Evolutionary conservation across 2,113 vertebrate genomes (phyloP), one percentile per base, ranked within the genome.

Genomic region (Cairina moschata): DNA sequence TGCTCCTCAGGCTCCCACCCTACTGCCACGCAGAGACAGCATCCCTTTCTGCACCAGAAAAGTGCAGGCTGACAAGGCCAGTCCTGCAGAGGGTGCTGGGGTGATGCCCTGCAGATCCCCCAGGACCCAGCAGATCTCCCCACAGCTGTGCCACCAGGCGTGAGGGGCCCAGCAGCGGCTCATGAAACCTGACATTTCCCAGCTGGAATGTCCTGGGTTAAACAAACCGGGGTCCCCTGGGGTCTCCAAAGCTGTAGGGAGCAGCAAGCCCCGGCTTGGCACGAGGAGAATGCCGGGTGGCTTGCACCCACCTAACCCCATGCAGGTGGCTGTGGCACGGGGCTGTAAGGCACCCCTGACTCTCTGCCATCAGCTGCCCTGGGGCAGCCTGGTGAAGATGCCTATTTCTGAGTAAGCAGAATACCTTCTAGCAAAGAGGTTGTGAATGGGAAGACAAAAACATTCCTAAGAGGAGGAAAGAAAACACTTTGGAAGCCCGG

Each of bases 221-320:
- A 86, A 67, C 69, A 77, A 92, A 77, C 20, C 0, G 1, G 44
- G 58, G 58, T 89, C 55, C 42, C 42, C 6, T 0, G 1, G 28
- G 74, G n/a, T 13, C 50, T 65, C 75, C 3, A 60, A 60, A 89
- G 65, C 69, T 34, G 29, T 25, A 31, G 83, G 79, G 62, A 81
- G 68, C 56, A 55, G 68, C 1, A 4, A 36, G 21, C n/a, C 22
- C 52, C 26, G 23, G 38, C 44, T 31, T 38, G 72, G 38, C 44
- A 13, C 0, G 0, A 21, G 26, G 28, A 26, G 36, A 72, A 54
- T 29, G 26, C 9, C 34, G 9, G 2, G 31, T 56, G 38, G 54
- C 34, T 44, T 20, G 2, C 22, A 50, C 44, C 68, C 15, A 21
- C 11, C 26, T 2, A 66, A 65, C 28, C 28, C 40, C 62, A 40